Evolutionary conservation across 2,797 vertebrate genomes (phyloP).

Genomic region (Erethizon dorsatum): DNA sequence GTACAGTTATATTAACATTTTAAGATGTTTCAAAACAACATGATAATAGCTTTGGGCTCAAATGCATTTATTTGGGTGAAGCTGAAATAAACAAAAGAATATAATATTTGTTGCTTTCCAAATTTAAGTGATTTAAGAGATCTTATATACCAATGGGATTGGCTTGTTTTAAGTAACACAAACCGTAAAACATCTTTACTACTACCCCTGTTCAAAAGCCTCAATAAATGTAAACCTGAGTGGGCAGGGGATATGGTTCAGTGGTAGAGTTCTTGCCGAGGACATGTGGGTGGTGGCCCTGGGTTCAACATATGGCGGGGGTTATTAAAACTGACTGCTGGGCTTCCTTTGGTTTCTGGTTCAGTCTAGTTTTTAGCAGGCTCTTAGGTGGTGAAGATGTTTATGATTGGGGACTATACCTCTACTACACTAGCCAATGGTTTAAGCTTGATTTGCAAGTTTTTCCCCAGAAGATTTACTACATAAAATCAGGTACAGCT

Average conservation of each 20-base stretch:
- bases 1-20: background rate
- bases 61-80: constrained; percentile 73
- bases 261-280: background rate
- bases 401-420: background rate
- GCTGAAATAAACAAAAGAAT: constrained; percentile 62
- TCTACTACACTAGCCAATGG: background rate
- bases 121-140: background rate
- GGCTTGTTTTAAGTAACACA: background rate
- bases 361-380: constrained; percentile 4
- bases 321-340: background rate
- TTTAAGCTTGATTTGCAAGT: background rate
- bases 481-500: background rate
- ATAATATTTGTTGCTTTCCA: background rate
- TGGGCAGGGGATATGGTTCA: background rate
- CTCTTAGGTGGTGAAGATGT: background rate
- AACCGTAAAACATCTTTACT: background rate
- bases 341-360: background rate
- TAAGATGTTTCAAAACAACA: background rate
- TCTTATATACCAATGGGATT: background rate
- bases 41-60: background rate
- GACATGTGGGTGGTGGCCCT: background rate
- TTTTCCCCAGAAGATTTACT: background rate
- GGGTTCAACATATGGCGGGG: background rate
- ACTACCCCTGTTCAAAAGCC: background rate
- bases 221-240: background rate